These are phyloP conservation scores for Strix occidentalis DNA, from an alignment of 2,797 vertebrate species.

Conservation along the genomic window DNA sequence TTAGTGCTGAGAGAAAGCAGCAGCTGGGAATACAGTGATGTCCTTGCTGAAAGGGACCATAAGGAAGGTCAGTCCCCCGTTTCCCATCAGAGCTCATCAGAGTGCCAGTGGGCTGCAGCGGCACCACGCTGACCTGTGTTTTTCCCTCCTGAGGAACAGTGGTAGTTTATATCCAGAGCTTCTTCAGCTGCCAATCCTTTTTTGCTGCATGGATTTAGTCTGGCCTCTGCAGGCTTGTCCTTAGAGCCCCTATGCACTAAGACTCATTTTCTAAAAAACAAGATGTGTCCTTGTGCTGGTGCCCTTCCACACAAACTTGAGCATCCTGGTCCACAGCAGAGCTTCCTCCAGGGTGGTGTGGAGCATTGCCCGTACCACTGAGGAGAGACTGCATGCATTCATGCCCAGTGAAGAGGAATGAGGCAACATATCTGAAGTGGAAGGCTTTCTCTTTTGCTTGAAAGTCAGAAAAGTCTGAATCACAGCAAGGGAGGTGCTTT, in stretches of 20 bases:
- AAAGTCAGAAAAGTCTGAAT: not conserved
- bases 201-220: not conserved
- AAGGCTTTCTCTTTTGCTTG: not conserved
- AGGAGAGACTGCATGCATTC: not conserved
- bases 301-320: not conserved
- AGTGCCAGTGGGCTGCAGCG: not conserved
- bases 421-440: too few relatives aligned
- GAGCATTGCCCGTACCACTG: fast-evolving
- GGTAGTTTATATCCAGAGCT: not conserved
- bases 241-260: not conserved
- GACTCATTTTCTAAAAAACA: not conserved
- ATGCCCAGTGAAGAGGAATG: not conserved
- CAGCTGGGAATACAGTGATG: not conserved
- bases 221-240: not conserved
- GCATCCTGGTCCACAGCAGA: not conserved
- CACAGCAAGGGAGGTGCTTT: not conserved
- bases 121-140: not conserved
- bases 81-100: not conserved
- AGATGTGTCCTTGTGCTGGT: not conserved
- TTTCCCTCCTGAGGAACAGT: not conserved
- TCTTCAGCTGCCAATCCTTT: not conserved
- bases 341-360: not conserved
- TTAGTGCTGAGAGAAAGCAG: not conserved
- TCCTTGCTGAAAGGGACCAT: not conserved
- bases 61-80: not conserved